These are phyloP conservation scores for Loxodonta africana DNA, from an alignment of 2,113 vertebrate genomes.

Conservation along the genomic window DNA sequence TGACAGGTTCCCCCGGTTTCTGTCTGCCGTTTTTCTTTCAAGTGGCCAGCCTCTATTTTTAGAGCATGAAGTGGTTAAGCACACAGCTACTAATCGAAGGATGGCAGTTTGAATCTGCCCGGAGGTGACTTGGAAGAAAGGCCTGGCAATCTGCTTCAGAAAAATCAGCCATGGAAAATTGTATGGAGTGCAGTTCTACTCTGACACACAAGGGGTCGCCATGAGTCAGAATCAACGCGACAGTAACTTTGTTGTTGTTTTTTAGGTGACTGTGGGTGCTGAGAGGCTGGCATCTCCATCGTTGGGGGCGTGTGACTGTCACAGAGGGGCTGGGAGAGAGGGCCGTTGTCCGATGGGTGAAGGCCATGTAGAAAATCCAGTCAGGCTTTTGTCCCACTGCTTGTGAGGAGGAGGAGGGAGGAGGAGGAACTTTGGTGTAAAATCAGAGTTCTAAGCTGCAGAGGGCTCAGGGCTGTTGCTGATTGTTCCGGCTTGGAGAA, in stretches of 20 bases:
- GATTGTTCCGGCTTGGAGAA: not conserved
- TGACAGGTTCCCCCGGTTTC: too few relatives aligned
- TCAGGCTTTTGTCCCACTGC: not conserved
- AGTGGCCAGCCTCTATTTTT: fast-evolving
- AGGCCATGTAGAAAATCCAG: not conserved
- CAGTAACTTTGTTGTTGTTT: too few relatives aligned
- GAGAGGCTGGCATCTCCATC: not conserved
- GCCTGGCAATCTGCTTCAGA: too few relatives aligned
- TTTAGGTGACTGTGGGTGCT: too few relatives aligned
- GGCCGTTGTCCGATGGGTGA: too few relatives aligned
- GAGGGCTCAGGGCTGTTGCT: not conserved
- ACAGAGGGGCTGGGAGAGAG: not conserved
- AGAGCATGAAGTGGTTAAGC: not conserved
- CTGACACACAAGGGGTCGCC: too few relatives aligned
- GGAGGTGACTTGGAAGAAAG: too few relatives aligned
- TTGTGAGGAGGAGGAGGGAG: not conserved
- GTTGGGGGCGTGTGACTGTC: not conserved
- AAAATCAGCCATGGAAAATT: too few relatives aligned
- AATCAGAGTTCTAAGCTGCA: not conserved
- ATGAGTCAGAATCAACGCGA: too few relatives aligned
- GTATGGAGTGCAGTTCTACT: too few relatives aligned
- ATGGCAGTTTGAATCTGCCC: too few relatives aligned
- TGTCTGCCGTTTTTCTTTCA: not conserved
- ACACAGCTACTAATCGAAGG: too few relatives aligned
- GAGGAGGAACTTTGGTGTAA: not conserved